Evolutionary conservation across 53 echinoderm and acorn worm genomes (phyloP).

Genomic region (Holothuria leucospilota): DNA sequence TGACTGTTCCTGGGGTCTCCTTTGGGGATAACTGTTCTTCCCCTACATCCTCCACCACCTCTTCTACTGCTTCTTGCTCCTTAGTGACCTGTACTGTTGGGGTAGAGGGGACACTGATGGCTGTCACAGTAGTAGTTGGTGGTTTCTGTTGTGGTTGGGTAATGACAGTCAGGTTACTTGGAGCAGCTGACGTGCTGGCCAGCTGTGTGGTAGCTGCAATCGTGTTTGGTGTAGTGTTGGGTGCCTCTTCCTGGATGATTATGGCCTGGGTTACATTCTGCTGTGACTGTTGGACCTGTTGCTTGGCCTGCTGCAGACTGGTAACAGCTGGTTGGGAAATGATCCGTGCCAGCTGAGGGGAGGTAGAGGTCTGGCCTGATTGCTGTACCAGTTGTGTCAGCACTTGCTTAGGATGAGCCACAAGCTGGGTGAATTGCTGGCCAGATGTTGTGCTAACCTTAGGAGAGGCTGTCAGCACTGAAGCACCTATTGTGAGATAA

Average conservation of each 20-base stretch:
- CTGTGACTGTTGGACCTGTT: slow-evolving; percentile 28
- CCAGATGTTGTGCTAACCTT: slow-evolving; percentile 45
- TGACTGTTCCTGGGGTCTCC: slow-evolving; percentile 42
- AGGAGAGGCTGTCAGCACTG: slow-evolving; percentile 32
- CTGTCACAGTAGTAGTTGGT: slow-evolving; percentile 31
- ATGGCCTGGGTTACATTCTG: slow-evolving; percentile 39
- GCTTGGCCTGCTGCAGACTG: slow-evolving; percentile 43
- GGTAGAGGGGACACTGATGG: slow-evolving; percentile 6
- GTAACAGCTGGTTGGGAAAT: slow-evolving; percentile 47
- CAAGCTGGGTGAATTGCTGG: slow-evolving; percentile 62
- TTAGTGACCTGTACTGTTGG: slow-evolving; percentile 32
- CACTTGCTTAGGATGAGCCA: slow-evolving; percentile 53
- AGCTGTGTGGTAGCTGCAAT: slow-evolving; percentile 6
- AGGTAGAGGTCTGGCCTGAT: neutral
- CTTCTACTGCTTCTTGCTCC: slow-evolving; percentile 7
- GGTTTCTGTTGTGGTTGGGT: slow-evolving; percentile 52
- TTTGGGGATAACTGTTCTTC: slow-evolving; percentile 6
- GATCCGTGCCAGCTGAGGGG: slow-evolving; percentile 64
- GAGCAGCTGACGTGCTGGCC: slow-evolving; percentile 48
- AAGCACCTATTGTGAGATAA: neutral
- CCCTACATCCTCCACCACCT: neutral
- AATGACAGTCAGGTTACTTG: slow-evolving; percentile 29
- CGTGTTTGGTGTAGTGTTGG: slow-evolving; percentile 17
- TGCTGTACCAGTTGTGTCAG: slow-evolving; percentile 50
- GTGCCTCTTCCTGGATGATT: slow-evolving; percentile 40